Evolutionary conservation across 2,888 invertebrate species (phyloP), one percentile per base, ranked within the genome.

Genomic region (Trimorus sp.): DNA sequence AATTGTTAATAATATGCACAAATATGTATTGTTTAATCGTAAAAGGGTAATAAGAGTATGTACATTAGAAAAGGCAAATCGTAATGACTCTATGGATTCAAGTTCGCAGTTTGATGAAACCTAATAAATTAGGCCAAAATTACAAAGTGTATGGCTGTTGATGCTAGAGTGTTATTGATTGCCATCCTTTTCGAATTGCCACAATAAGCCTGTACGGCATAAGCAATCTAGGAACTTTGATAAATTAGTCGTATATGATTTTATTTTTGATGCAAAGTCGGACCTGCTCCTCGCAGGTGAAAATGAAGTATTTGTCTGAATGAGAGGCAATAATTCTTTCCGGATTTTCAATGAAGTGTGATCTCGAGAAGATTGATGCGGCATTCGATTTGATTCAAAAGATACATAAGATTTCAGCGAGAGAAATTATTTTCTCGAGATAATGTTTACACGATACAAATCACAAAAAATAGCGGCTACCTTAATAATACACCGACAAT

Each of bases 311-410:
- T 84, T 84, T 83, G 82, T 84, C 86, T 89, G 89, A 89, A 90
- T 91, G 88, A 86, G 86, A 70, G 75, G 88, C 87, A 88, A 90
- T 91, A 88, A 87, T 88, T 91, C 90, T 91, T 89, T 87, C 85
- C 83, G 65, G 71, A 84, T 84, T 82, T 84, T 84, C 76, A 86
- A 85, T 85, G 84, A 82, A 74, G 76, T 73, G 82, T 73, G 80
- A 81, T 81, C 84, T 80, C 68, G 54, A 70, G 82, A 85, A 86
- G 86, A 86, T 86, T 80, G 85, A 87, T 87, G 84, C 84, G 87
- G 84, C 85, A 79, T 86, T 81, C 82, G 79, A 86, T 85, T 88
- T 86, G 86, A 82, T 85, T 85, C 85, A 85, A 84, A 82, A 87
- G 86, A 87, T 86, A 84, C 78, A 83, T 83, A 83, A 77, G 82